These are phyloP conservation scores for Drosophila mercatorum DNA, from an alignment of 2,888 invertebrate species.

Conservation along the genomic window DNA sequence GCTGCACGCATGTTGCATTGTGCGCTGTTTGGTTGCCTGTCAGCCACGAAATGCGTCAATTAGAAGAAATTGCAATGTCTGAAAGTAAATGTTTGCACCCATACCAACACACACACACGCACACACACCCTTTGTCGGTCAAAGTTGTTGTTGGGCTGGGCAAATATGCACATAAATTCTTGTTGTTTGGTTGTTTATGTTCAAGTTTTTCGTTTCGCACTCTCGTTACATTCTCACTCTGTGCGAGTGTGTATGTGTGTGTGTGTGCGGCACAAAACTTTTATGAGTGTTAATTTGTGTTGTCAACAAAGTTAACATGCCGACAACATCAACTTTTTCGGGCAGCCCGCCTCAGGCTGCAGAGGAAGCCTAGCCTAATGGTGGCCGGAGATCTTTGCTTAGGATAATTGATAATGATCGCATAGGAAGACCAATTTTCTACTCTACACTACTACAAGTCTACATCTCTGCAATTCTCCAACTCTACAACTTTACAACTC, in stretches of 20 bases:
- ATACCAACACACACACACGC: not conserved
- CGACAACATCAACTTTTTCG: slow-evolving; percentile 20
- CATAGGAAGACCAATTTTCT: not conserved
- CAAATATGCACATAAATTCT: slow-evolving; percentile 69
- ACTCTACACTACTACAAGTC: not conserved
- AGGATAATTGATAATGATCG: not conserved
- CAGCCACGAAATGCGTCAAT: slow-evolving; percentile 80
- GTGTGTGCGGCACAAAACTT: slow-evolving; percentile 58
- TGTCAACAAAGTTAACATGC: slow-evolving; percentile 74
- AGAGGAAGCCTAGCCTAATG: not conserved
- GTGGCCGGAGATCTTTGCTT: not conserved
- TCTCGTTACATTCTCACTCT: slow-evolving; percentile 34
- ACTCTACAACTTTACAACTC: not conserved
- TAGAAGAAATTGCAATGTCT: slow-evolving; percentile 78
- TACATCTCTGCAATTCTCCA: not conserved
- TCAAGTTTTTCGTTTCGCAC: slow-evolving; percentile 50
- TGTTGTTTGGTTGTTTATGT: slow-evolving; percentile 55
- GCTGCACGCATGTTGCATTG: slow-evolving; percentile 39
- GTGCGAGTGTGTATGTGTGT: not conserved
- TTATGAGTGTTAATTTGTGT: slow-evolving; percentile 75
- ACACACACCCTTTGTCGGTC: slow-evolving; percentile 5
- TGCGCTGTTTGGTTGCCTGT: slow-evolving; percentile 58
- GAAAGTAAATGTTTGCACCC: slow-evolving; percentile 48
- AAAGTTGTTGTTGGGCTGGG: slow-evolving; percentile 16
- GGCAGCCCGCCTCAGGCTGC: not conserved